Conservation (phyloP, 2,113 vertebrate genomes). For the Callopanchax toddi region DNA sequence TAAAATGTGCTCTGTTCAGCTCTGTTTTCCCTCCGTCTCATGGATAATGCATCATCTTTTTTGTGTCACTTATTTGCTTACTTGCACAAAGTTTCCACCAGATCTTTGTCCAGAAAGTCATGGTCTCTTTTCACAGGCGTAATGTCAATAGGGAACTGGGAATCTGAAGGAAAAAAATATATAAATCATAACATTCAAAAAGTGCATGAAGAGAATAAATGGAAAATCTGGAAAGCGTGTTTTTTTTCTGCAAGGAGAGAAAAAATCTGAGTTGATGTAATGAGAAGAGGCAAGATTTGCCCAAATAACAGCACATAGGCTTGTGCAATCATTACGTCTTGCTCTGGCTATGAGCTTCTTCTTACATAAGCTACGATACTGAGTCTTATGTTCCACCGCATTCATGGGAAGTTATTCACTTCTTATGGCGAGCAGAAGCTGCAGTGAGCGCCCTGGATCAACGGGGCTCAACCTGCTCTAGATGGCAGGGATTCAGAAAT, state of each 20-base stretch:
- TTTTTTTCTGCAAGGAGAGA: slow-evolving; percentile 60
- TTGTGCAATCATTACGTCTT: slow-evolving; percentile 69
- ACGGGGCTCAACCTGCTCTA: slow-evolving; percentile 50
- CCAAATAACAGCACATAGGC: slow-evolving; percentile 52
- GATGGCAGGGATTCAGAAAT: slow-evolving; percentile 19
- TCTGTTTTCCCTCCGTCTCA: slow-evolving; percentile 18
- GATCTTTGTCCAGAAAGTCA: slow-evolving; percentile 98
- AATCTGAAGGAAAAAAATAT: slow-evolving; percentile 80
- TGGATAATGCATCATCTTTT: slow-evolving; percentile 5
- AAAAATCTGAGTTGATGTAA: slow-evolving; percentile 58
- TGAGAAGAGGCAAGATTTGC: slow-evolving; percentile 62
- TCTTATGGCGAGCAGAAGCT: slow-evolving; percentile 64
- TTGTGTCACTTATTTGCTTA: slow-evolving; percentile 70
- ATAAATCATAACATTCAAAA: background rate
- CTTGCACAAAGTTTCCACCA: slow-evolving; percentile 97
- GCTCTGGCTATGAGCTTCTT: slow-evolving; percentile 46
- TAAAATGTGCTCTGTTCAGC: too few species aligned
- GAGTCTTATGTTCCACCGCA: slow-evolving; percentile 65
- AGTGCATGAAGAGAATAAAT: slow-evolving; percentile 1
- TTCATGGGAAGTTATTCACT: slow-evolving; percentile 63
- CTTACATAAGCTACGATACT: slow-evolving; percentile 72
- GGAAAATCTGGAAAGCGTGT: slow-evolving; percentile 40
- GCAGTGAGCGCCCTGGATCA: slow-evolving; percentile 39
- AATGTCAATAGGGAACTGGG: slow-evolving; percentile 95
- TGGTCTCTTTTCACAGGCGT: slow-evolving; percentile 95